Evolutionary conservation across 2,888 invertebrate genomes (phyloP), one percentile per base, ranked within the genome.

Genomic region (Gnatocerus cornutus): DNA sequence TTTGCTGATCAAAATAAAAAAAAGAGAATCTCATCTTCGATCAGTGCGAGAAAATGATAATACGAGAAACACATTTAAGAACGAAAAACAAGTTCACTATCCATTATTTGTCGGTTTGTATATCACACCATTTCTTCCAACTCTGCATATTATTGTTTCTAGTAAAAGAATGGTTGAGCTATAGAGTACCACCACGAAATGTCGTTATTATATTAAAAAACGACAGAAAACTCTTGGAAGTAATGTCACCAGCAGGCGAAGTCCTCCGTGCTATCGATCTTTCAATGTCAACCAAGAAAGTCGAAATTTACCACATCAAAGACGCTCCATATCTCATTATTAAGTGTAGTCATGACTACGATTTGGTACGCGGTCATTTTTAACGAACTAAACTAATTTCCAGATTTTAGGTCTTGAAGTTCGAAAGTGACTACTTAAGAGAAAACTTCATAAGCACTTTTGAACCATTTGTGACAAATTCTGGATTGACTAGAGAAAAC

Each of bases 291-390:
- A 71, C 72, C 39, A 76, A 65, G 69, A 39, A 71, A 73, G 48
- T 73, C 77, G 39, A 81, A 83, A 53, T 87, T 12, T 82, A 85
- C 61, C 71, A 82, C n/a, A 75, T 84, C 0, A 77, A 75, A 0
- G 86, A 87, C 71, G 81, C 81, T 59, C 75, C 80, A 9, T 84
- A 84, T 64, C 21, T 86, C 0, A 74, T 87, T 50, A 70, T 89
- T 33, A 84, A 85, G 69, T 82, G 86, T 29, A 78, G 81, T 9
- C 84, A 87, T 70, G 87, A 88, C 73, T 88, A 89, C 74, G 89
- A 89, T 81, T 79, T 88, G 80, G 87, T 88, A 79, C 77, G 72
- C 43, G 43, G 13, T 58, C 45, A 39, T 7, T 13, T 13, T n/a
- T 45, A 61, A 55, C 56, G 21, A 63, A 64, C 46, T 55, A 48